phyloP scores from a whole-genome alignment of 2,888 invertebrate genomes.

The Mesorhabditis spiculigera region DNA sequence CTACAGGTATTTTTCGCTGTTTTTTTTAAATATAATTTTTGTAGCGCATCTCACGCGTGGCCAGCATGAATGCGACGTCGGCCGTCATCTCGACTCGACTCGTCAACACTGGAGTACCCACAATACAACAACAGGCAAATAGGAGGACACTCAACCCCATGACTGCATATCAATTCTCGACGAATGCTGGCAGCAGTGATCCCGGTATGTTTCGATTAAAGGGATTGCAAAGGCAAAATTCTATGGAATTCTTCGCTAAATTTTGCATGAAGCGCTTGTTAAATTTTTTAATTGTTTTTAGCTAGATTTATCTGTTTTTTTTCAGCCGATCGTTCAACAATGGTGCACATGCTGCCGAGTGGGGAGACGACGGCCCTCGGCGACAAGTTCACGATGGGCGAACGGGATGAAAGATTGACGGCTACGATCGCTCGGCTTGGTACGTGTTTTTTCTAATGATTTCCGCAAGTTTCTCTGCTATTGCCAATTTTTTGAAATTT shows the following conservation, averaged over 20 bases:
- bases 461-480: neutral
- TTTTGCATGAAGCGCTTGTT: too few species aligned
- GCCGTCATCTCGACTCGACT: neutral
- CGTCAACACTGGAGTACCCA: too few species aligned
- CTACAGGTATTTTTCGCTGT: neutral
- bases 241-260: too few species aligned
- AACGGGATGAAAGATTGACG: neutral
- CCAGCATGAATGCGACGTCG: neutral
- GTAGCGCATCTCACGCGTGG: neutral
- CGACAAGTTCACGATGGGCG: neutral
- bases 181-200: too few species aligned
- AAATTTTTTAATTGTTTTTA: too few species aligned
- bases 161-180: neutral
- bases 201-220: too few species aligned
- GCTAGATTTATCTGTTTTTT: too few species aligned
- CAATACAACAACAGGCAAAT: too few species aligned
- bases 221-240: too few species aligned
- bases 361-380: neutral
- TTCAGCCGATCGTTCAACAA: neutral
- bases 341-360: neutral
- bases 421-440: neutral
- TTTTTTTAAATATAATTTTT: neutral
- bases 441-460: neutral
- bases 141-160: neutral
- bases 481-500: too few species aligned